phyloP scores from a whole-genome alignment of 2,113 vertebrate species.

The Herpetotheres cachinnans region DNA sequence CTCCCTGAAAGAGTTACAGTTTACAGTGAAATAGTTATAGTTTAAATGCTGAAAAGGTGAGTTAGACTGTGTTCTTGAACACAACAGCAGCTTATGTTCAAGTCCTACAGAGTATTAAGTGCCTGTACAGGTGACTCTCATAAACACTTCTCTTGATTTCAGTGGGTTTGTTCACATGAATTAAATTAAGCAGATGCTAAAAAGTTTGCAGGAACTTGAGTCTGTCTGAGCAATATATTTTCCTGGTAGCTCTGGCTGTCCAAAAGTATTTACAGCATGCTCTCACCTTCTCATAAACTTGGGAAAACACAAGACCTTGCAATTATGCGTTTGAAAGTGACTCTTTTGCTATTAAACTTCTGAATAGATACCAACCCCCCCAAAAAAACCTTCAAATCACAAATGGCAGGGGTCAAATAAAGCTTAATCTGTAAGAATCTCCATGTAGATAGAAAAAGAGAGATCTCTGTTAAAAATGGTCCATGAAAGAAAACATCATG shows the following conservation, averaged over 20 bases:
- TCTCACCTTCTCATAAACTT: not conserved
- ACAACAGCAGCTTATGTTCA: not conserved
- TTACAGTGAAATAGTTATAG: not conserved
- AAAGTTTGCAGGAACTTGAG: not conserved
- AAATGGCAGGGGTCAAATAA: not conserved
- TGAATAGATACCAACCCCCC: not conserved
- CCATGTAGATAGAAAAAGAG: not conserved
- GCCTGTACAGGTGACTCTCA: not conserved
- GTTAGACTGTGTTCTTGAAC: not conserved
- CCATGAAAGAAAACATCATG: not conserved
- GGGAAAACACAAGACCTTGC: not conserved
- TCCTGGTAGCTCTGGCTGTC: not conserved
- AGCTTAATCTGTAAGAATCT: not conserved
- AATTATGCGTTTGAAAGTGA: not conserved
- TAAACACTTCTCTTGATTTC: slow-evolving; percentile 36
- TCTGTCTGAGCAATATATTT: not conserved
- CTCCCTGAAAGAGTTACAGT: not conserved
- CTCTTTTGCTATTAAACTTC: not conserved
- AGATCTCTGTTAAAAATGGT: not conserved
- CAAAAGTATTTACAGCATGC: not conserved
- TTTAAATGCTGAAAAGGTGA: not conserved
- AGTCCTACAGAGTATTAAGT: not conserved
- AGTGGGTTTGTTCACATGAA: not conserved
- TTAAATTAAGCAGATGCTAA: slow-evolving; percentile 18
- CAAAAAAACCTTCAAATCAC: not conserved